These are phyloP conservation scores for Pheosia tremula DNA, from an alignment of 2,888 invertebrate species.

Conservation along the genomic window DNA sequence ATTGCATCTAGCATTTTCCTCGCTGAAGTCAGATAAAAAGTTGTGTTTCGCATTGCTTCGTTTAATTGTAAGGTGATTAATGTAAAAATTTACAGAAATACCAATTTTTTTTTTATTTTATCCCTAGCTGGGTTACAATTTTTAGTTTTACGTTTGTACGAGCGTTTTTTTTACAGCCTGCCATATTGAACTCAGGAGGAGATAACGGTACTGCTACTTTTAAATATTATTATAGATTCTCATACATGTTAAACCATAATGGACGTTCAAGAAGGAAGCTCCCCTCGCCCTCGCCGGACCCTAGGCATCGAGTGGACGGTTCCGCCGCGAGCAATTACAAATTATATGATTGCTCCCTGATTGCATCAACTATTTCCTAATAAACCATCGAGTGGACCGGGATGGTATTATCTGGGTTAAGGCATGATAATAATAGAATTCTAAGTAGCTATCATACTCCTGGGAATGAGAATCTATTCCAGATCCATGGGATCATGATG, in stretches of 20 bases:
- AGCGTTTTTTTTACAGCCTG: no score
- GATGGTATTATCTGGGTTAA: constrained; percentile 56
- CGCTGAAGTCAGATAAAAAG: no score
- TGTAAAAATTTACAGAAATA: no score
- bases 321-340: constrained; percentile 76
- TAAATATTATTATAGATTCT: not conserved
- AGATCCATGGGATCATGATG: no score
- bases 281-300: constrained; percentile 28
- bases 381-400: constrained; percentile 50
- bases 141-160: no score
- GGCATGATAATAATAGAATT: constrained; percentile 23
- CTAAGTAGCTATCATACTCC: not conserved
- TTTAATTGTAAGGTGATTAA: no score
- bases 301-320: constrained; percentile 70
- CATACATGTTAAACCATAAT: constrained; percentile 9
- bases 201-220: no score
- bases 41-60: no score
- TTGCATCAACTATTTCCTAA: constrained; percentile 80
- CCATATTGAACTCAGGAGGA: no score
- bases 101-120: no score
- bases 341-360: constrained; percentile 79
- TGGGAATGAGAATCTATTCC: not conserved
- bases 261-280: constrained; percentile 59
- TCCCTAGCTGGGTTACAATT: no score
- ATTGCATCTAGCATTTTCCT: no score